Percentiles rank a stretch among this genome's conserved stretches.
These are phyloP conservation scores for Seriola quinqueradiata DNA, from an alignment of 2,113 vertebrate genomes.

Conservation along the genomic window DNA sequence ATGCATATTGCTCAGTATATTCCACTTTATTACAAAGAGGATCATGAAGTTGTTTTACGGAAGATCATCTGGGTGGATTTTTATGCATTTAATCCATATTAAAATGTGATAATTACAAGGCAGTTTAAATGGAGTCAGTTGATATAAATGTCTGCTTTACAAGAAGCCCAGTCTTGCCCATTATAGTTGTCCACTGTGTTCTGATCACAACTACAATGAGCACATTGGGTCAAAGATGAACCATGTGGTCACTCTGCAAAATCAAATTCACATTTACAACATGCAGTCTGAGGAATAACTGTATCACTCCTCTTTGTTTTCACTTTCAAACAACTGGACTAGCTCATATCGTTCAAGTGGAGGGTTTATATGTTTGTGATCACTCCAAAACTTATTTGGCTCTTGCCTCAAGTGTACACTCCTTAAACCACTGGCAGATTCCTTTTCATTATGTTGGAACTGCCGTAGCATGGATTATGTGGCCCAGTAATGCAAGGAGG, in stretches of 20 bases:
- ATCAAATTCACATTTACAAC: neutral
- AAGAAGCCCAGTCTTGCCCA: too few relatives aligned
- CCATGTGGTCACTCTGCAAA: neutral
- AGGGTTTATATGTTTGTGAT: neutral
- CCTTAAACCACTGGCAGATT: neutral
- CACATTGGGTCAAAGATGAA: neutral
- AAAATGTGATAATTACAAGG: neutral
- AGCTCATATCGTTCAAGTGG: neutral
- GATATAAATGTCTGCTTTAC: too few relatives aligned
- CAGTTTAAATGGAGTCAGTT: too few relatives aligned
- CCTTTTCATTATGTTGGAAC: slow-evolving; percentile 22
- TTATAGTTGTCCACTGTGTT: too few relatives aligned
- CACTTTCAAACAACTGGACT: neutral
- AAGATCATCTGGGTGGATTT: too few relatives aligned
- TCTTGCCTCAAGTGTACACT: neutral
- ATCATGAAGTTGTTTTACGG: neutral
- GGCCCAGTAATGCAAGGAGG: neutral
- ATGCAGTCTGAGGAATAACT: neutral
- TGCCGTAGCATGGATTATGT: neutral
- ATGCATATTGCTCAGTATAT: neutral
- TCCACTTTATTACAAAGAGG: neutral
- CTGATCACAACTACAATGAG: neutral
- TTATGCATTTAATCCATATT: too few relatives aligned
- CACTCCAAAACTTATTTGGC: too few relatives aligned
- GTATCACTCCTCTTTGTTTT: neutral